Evolutionary conservation across 1,140 invertebrate genomes (phyloP).

Genomic region (Drosophila navojoa): DNA sequence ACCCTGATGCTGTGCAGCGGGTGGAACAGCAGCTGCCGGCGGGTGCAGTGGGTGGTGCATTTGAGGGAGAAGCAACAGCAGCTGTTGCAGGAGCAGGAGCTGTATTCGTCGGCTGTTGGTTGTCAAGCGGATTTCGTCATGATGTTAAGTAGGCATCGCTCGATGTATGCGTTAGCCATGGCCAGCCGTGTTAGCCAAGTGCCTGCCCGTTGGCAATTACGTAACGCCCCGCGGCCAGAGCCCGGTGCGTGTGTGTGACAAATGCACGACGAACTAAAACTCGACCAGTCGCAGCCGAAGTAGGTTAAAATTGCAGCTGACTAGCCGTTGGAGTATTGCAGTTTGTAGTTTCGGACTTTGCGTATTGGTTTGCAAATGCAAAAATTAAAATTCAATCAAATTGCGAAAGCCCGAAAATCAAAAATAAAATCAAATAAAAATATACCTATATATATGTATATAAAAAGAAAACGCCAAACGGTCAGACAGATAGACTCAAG

Average conservation of each 20-base stretch:
- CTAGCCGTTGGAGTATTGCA: conserved; percentile 32
- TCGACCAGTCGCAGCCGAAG: conserved; percentile 46
- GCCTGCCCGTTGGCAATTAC: conserved; percentile 52
- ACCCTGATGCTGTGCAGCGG: conserved; percentile 21
- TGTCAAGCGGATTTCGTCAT: conserved; percentile 50
- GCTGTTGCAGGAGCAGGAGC: neutral
- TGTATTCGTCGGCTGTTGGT: conserved; percentile 12
- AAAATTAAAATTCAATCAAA: conserved; percentile 72
- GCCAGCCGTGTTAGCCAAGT: conserved; percentile 50
- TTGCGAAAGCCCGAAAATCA: conserved; percentile 54
- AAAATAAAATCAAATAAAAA: neutral
- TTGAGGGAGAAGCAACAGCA: neutral
- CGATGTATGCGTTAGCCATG: conserved; percentile 41
- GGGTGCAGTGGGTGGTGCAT: neutral
- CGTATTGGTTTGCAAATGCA: conserved; percentile 51
- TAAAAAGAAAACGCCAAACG: conserved; percentile 23
- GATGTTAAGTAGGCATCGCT: conserved; percentile 50
- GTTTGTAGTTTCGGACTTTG: conserved; percentile 43
- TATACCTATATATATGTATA: neutral
- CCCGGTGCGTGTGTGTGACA: conserved; percentile 52
- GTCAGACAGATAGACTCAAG: conserved; percentile 15
- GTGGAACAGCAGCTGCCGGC: conserved; percentile 1
- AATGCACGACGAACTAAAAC: conserved; percentile 51
- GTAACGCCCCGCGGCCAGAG: conserved; percentile 43
- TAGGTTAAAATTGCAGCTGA: conserved; percentile 59